A percentile compares a stretch with the other conserved stretches of the same genome.
Conservation (phyloP, 2,797 vertebrate species). For the Nyctibius grandis region DNA sequence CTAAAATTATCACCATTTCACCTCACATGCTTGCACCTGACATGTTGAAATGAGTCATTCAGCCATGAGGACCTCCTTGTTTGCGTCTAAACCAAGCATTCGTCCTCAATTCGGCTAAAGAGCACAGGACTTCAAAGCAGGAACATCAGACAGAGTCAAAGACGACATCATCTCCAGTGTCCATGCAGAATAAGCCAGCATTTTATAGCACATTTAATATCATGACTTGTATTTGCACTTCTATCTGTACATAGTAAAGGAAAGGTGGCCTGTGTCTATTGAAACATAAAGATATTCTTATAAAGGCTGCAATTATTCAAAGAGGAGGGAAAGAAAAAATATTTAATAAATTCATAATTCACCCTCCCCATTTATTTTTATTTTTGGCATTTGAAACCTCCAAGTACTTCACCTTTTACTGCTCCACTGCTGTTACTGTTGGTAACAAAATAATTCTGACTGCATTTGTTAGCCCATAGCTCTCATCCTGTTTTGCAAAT, state of each 20-base stretch:
- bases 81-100: neutral
- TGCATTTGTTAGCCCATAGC: neutral
- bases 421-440: neutral
- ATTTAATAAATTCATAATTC: neutral
- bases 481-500: neutral
- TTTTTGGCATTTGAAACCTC: neutral
- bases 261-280: neutral
- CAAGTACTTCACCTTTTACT: neutral
- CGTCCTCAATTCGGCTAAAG: neutral
- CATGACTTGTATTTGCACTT: neutral
- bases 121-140: neutral
- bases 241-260: neutral
- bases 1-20: neutral
- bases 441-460: neutral
- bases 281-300: neutral
- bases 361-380: neutral
- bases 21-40: neutral
- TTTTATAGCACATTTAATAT: neutral
- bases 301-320: neutral
- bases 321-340: neutral
- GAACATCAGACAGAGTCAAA: neutral
- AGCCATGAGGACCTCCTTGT: neutral
- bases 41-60: neutral
- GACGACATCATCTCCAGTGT: rapidly evolving
- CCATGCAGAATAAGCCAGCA: neutral